Percentiles rank a stretch among this genome's conserved stretches.
phyloP scores from a whole-genome alignment of 2,113 vertebrate species.

The Platysteira castanea region DNA sequence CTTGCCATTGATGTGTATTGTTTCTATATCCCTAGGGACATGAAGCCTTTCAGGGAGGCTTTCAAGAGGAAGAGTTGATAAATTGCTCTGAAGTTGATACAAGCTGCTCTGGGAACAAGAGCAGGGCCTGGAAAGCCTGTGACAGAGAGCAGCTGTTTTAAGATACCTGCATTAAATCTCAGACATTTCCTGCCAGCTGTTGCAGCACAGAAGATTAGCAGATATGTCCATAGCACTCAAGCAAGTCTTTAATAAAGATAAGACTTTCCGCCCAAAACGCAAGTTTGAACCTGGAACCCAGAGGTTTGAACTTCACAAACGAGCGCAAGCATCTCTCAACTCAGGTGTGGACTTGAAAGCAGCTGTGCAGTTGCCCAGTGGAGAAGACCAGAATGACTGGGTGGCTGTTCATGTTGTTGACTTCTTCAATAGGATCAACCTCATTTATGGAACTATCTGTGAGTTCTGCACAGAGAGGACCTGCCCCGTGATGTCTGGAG shows the following conservation, averaged over 20 bases:
- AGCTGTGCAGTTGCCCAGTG: conserved; percentile 77
- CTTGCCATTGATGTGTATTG: not conserved
- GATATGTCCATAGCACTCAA: conserved; percentile 82
- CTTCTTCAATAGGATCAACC: conserved; percentile 88
- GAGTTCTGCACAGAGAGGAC: conserved; percentile 85
- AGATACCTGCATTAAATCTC: conserved; percentile 2
- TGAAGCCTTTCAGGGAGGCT: conserved; percentile 12
- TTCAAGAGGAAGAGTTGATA: conserved; percentile 43
- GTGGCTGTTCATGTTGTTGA: conserved; percentile 86
- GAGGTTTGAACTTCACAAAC: conserved; percentile 85
- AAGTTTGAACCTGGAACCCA: conserved; percentile 86
- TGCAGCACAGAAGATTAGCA: conserved; percentile 14
- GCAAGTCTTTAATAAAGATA: conserved; percentile 88
- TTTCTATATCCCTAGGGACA: conserved; percentile 53
- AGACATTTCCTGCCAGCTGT: conserved; percentile 26
- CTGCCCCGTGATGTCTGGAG: conserved; percentile 86
- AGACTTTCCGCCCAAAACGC: conserved; percentile 85
- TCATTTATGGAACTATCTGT: conserved; percentile 86
- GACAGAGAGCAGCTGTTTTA: conserved; percentile 8
- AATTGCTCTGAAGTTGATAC: not conserved
- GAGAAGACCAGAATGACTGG: conserved; percentile 86
- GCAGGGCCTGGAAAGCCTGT: conserved; percentile 1
- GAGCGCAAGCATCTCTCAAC: conserved; percentile 79
- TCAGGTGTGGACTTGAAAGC: conserved; percentile 80
- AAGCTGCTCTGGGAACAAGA: not conserved